Base-by-base conservation (phyloP, 2,888 invertebrate species). In the Lamellibrachia satsuma region DNA sequence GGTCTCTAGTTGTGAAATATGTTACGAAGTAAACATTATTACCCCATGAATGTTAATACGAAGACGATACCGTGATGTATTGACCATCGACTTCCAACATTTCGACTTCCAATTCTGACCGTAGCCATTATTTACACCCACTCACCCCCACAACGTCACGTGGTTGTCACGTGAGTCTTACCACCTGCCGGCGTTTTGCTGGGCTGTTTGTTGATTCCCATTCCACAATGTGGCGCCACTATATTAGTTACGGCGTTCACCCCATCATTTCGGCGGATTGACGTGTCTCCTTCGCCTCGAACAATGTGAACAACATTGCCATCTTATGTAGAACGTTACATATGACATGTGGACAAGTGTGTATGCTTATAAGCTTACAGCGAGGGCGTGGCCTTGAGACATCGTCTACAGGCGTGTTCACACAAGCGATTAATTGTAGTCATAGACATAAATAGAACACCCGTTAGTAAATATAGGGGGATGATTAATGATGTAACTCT, bases 1-100 rank as follows among this genome's bases (percentile, higher is more conserved):
- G 39, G 39, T 39, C 39, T 39, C 39, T 39, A 39, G 39, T 39
- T 75, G 75, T 22, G 15, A 75, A 11, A 8, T 55, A 55, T 55
- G 9, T 55, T 55, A 55, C 55, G n/a, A 15, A 75, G 22, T 22
- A 75, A 75, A 75, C 7, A 52, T 91, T 51, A 52, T 91, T 91
- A 52, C 92, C 92, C 92, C 91, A 91, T 92, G 60, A 92, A 92
- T 52, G 92, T 92, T 60, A 92, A 52, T 51, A 52, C 39, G 52
- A 92, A 92, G 51, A 92, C 92, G 52, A 52, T 57, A 55, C 51
- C 27, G 91, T 92, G 92, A 22, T 92, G 91, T 22, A 91, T 92
- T 55, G 92, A 51, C 92, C 91, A 92, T 91, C 9, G n/a, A 15
- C 22, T 92, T 22, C 15, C 75, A 75, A 15, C 15, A 15, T n/a